Percentiles rank a stretch among this genome's conserved stretches.
These are phyloP conservation scores for Amiota communis DNA, from an alignment of 2,888 invertebrate genomes.

Conservation along the genomic window DNA sequence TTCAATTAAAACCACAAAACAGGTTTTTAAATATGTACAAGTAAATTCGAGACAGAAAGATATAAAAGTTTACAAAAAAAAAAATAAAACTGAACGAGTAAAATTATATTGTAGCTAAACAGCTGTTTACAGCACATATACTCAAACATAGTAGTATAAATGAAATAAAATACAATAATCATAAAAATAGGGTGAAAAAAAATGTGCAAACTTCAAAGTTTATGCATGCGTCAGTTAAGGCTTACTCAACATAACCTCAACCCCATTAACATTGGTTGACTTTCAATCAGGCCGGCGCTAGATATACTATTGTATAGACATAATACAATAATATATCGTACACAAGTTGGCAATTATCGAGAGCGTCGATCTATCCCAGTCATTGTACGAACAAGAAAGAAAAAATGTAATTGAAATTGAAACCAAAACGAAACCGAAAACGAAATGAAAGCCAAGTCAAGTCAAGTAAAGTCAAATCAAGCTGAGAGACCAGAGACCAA, in stretches of 20 bases:
- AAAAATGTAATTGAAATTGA: conserved; percentile 10
- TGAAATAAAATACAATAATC: conserved; percentile 7
- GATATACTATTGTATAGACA: too few species aligned
- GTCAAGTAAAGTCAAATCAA: conserved; percentile 40
- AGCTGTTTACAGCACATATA: neutral
- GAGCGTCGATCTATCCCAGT: neutral
- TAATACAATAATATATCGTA: too few species aligned
- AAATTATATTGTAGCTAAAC: conserved; percentile 49
- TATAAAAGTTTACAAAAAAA: conserved; percentile 28
- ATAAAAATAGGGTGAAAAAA: conserved; percentile 6
- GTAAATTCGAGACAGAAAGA: neutral
- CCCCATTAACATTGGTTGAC: conserved; percentile 32
- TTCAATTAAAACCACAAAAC: conserved; percentile 55
- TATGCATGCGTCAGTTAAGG: neutral
- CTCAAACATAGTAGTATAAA: neutral
- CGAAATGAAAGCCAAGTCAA: conserved; percentile 40
- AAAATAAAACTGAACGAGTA: conserved; percentile 31
- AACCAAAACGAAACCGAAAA: conserved; percentile 40
- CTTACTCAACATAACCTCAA: conserved; percentile 34
- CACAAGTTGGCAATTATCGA: conserved; percentile 4
- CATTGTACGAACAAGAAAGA: conserved; percentile 33
- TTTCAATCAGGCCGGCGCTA: conserved; percentile 6
- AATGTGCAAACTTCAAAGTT: neutral
- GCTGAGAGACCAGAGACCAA: neutral
- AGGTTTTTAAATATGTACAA: conserved; percentile 45